Conservation (phyloP, 37 sponge, comb jelly and placozoan species). For the Oopsacas minuta region DNA sequence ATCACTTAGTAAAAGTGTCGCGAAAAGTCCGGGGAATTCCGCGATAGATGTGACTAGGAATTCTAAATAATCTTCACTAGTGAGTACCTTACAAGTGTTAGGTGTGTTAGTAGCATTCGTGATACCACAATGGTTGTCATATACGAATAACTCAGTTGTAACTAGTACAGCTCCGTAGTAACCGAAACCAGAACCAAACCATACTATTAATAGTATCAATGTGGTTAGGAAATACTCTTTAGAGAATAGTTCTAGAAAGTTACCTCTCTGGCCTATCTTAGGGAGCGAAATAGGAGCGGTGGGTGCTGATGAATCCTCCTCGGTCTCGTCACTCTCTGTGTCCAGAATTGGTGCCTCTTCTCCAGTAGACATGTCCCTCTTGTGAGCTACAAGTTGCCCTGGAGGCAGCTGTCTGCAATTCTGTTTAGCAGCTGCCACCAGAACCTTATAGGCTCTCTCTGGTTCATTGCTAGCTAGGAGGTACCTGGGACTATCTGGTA, state of each 20-base stretch:
- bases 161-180: conserved; percentile 55
- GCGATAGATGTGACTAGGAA: conserved; percentile 61
- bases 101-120: not conserved
- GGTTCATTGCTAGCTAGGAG: conserved; percentile 33
- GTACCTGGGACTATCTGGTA: conserved; percentile 56
- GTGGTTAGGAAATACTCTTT: not conserved
- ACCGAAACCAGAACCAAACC: conserved; percentile 33
- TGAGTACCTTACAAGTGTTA: not conserved
- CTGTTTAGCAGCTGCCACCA: conserved; percentile 31
- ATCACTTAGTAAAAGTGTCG: conserved; percentile 46
- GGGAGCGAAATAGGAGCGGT: not conserved
- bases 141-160: conserved; percentile 42
- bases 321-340: not conserved
- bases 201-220: not conserved
- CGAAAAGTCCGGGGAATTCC: conserved; percentile 55
- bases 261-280: not conserved
- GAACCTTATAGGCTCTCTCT: conserved; percentile 39
- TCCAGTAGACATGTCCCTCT: not conserved
- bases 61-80: conserved; percentile 30
- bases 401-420: conserved; percentile 32
- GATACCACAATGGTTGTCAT: conserved; percentile 48
- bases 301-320: not conserved
- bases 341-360: not conserved
- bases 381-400: not conserved
- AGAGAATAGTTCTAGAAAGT: not conserved